Evolutionary conservation across 2,797 vertebrate genomes (phyloP), one percentile per base, ranked within the genome.

Genomic region (Pseudomugil tenellus): DNA sequence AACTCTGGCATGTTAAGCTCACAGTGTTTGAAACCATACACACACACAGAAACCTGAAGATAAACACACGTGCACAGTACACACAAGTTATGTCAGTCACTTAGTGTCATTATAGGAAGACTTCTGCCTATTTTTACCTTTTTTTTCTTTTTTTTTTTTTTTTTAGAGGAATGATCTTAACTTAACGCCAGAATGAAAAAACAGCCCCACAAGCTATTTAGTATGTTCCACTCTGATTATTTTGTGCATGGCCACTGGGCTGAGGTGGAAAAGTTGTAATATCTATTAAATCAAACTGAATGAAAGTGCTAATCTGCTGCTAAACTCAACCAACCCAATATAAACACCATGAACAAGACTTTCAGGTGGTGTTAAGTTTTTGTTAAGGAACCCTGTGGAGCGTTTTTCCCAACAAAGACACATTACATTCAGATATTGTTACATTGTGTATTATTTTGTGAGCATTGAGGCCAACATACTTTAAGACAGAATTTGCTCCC

Each of bases 381-480:
- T 66, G 60, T 56, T 37, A 84, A 73, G 68, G 55, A 31, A 61
- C 48, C 63, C 41, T 62, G 70, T 73, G 65, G 58, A 79, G 66
- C 43, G 77, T 63, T 69, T 28, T 37, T 16, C n/a, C 52, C 25
- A 32, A 43, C 28, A 53, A 57, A 59, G 21, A 10, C 12, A 49
- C 10, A 16, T 71, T 77, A 80, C 70, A 77, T 86, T 86, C 76
- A 77, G 23, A 46, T 46, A 48, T 23, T 19, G 37, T 54, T 8
- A 6, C 19, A 57, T 39, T 29, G 56, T 72, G 35, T 31, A 1
- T 37, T 58, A 51, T 67, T 51, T 37, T 35, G 56, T 19, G 13
- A 12, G 65, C 23, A 35, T 52, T 6, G 23, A 63, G 28, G n/a
- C 4, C 14, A 29, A 29, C 19, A 48, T n/a, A 25, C 3, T 29